Conservation (phyloP, 2,888 invertebrate species). For the Lasioglossum vierecki region DNA sequence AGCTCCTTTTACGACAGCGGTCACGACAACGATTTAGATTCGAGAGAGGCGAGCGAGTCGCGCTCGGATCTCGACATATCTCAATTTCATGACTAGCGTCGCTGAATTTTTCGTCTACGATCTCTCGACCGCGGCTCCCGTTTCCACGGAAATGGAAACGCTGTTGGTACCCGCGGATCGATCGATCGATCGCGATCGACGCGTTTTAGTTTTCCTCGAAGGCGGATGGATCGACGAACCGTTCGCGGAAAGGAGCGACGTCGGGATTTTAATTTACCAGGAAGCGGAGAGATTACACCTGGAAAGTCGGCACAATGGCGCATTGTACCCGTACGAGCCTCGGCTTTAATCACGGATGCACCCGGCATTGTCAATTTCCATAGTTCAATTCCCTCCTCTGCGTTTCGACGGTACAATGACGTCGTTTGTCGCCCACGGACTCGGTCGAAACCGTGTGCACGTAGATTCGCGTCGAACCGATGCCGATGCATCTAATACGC, state of each 20-base stretch:
- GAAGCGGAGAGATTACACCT: conserved; percentile 72
- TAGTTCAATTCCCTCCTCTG: conserved; percentile 62
- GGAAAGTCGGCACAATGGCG: conserved; percentile 76
- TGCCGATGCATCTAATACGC: conserved; percentile 52
- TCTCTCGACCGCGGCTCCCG: background rate
- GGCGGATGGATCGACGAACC: background rate
- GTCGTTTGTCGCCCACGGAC: conserved; percentile 59
- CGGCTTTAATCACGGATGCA: conserved; percentile 78
- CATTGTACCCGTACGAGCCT: conserved; percentile 75
- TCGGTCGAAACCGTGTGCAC: conserved; percentile 15
- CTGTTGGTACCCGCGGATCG: background rate
- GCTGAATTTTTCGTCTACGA: background rate
- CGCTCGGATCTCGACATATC: conserved; percentile 33
- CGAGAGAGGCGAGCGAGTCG: conserved; percentile 2
- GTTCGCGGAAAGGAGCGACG: conserved; percentile 20
- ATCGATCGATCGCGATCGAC: conserved; percentile 4
- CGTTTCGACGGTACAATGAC: conserved; percentile 52
- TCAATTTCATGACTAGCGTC: conserved; percentile 25
- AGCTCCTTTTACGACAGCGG: conserved; percentile 37
- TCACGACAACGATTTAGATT: conserved; percentile 46
- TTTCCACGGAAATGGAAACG: background rate
- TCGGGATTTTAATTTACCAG: conserved; percentile 72
- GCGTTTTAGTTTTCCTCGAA: background rate
- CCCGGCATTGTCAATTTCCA: conserved; percentile 78
- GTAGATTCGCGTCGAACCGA: background rate